Percentiles rank a stretch among this genome's conserved stretches.
These are phyloP conservation scores for Lasioglossum morio DNA, from an alignment of 2,888 invertebrate genomes.

Conservation along the genomic window DNA sequence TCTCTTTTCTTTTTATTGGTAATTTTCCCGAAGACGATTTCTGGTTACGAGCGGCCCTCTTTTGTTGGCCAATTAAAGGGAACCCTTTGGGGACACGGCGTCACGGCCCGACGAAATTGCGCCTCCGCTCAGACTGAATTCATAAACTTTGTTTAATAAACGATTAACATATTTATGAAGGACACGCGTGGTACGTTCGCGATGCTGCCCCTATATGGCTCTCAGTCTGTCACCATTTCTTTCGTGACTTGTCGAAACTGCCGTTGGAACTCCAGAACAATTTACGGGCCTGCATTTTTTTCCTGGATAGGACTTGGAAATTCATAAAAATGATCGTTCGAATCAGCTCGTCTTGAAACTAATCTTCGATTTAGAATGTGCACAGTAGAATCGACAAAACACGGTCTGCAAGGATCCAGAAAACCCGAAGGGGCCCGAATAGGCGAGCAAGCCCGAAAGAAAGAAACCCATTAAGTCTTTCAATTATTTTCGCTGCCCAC, in stretches of 20 bases:
- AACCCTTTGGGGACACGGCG: conserved; percentile 37
- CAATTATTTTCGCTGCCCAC: conserved; percentile 67
- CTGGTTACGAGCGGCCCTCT: conserved; percentile 45
- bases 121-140: conserved; percentile 24
- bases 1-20: conserved; percentile 8
- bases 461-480: conserved; percentile 58
- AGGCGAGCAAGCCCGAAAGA: conserved; percentile 5
- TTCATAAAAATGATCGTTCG: background rate
- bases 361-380: background rate
- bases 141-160: conserved; percentile 44
- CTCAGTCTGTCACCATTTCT: conserved; percentile 4
- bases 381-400: background rate
- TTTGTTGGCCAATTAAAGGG: conserved; percentile 52
- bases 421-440: conserved; percentile 27
- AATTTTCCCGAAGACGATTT: conserved; percentile 43
- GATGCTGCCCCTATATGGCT: background rate
- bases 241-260: conserved; percentile 12
- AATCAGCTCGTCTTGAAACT: background rate
- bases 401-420: conserved; percentile 16
- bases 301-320: background rate
- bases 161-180: conserved; percentile 57
- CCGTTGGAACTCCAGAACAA: background rate
- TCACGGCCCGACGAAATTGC: conserved; percentile 38
- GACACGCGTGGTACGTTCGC: background rate
- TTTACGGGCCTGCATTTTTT: background rate